Evolutionary conservation across 92 coral and sea anemone genomes (phyloP), one percentile per base, ranked within the genome.

Genomic region (Palythoa heliodiscus): DNA sequence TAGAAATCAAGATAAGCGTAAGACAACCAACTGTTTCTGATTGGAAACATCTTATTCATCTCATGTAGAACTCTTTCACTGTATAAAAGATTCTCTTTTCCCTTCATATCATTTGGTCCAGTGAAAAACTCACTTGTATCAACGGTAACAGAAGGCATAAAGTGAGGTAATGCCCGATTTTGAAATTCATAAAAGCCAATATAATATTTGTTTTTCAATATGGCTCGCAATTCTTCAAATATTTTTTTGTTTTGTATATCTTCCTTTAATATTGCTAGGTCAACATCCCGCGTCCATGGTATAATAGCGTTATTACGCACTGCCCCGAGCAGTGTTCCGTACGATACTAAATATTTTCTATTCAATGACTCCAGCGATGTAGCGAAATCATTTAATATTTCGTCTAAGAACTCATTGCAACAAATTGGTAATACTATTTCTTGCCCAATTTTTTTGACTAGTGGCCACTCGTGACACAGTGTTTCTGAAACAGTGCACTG

Each of bases 281-380:
- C 84, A 52, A 80, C 75, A 80, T 80, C 84, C 11, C 74, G 16
- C 12, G 84, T 80, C 84, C 84, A 80, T 0, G 84, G 84, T 20
- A 67, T 80, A 40, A 80, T 66, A n/a, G 84, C 61, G 17, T 80
- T 80, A 47, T 48, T 66, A 3, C 84, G 58, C 47, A 80, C 84
- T 66, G 84, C 84, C 16, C 84, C 84, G 6, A 80, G 84, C 12
- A 80, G 39, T 80, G 84, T 80, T 43, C 84, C 84, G 47, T 80
- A 66, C 7, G 73, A n/a, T 17, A 80, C 84, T 10, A 80, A 80
- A 23, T 80, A 80, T 43, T 80, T 14, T 67, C 38, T 80, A 9
- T 67, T 17, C 13, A 67, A 38, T 47, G n/a, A 35, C 63, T 48
- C 63, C 19, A 80, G 84, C 19, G 84, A 67, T 35, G 84, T 66